Evolutionary conservation across 35 echinoderm and acorn worm genomes (phyloP).

Genomic region (Lytechinus pictus): DNA sequence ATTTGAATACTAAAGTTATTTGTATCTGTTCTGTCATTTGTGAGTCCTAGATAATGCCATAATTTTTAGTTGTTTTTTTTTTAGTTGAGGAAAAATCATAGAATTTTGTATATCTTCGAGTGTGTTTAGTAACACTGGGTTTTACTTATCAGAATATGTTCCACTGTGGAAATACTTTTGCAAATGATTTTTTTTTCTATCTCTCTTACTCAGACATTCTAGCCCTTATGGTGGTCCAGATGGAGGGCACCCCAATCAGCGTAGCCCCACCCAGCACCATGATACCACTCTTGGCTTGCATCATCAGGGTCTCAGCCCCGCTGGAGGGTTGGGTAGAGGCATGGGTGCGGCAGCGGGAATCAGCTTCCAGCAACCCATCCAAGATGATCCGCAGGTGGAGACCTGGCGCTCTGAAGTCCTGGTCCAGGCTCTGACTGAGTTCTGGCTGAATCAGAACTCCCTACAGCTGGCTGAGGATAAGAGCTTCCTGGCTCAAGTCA

Average conservation of each 20-base stretch:
- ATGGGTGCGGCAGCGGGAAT: neutral
- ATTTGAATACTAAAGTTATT: too few relatives aligned
- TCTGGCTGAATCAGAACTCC: conserved; percentile 96
- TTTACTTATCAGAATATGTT: too few relatives aligned
- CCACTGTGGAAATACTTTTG: too few relatives aligned
- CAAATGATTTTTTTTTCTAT: neutral
- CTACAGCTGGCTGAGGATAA: conserved; percentile 60
- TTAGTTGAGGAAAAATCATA: too few relatives aligned
- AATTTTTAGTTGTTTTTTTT: too few relatives aligned
- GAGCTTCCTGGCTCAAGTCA: conserved; percentile 76
- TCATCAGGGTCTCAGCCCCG: neutral
- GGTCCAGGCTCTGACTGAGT: conserved; percentile 80
- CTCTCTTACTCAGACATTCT: neutral
- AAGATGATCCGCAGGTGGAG: conserved; percentile 59
- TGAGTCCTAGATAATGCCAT: too few relatives aligned
- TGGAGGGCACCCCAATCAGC: conserved; percentile 15
- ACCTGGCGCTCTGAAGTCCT: conserved; percentile 91
- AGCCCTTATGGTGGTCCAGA: neutral
- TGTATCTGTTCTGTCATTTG: too few relatives aligned
- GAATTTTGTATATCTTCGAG: too few relatives aligned
- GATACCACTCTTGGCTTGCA: neutral
- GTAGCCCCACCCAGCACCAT: neutral
- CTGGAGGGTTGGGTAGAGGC: neutral
- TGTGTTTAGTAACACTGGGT: too few relatives aligned
- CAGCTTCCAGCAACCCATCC: conserved; percentile 18